Evolutionary conservation across 2,113 vertebrate species (phyloP).

Genomic region (Calonectris borealis): DNA sequence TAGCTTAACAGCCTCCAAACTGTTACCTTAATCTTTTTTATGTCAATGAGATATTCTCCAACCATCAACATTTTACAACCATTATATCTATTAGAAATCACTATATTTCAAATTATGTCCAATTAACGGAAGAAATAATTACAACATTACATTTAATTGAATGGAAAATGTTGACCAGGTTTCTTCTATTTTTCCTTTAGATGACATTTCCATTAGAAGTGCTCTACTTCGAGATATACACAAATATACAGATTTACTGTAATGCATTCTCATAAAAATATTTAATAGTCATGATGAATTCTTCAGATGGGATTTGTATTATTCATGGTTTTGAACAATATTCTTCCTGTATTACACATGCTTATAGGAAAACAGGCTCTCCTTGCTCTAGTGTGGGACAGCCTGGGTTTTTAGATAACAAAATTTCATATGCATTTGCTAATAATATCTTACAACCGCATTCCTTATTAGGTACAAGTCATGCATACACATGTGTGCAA

Average conservation of each 20-base stretch:
- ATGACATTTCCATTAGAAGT: background rate
- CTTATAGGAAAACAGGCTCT: background rate
- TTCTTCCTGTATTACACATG: background rate
- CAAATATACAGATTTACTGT: background rate
- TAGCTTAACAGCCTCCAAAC: conserved; percentile 27
- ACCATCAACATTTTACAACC: conserved; percentile 22
- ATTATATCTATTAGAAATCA: conserved; percentile 16
- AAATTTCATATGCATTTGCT: background rate
- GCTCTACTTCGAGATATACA: background rate
- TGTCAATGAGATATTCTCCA: conserved; percentile 7
- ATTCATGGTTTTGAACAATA: background rate
- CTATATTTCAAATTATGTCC: conserved; percentile 15
- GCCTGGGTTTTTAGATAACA: background rate
- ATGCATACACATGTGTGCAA: background rate
- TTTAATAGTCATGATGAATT: background rate
- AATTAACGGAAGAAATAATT: conserved; percentile 42
- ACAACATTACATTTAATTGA: conserved; percentile 21
- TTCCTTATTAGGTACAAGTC: background rate
- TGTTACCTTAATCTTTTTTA: conserved; percentile 37
- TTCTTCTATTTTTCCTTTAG: background rate
- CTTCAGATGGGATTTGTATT: background rate
- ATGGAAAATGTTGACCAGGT: conserved; percentile 27
- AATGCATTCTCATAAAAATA: background rate
- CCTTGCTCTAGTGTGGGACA: background rate
- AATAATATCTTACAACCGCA: background rate